phyloP scores from a whole-genome alignment of 2,113 vertebrate genomes.

The Myodes glareolus region DNA sequence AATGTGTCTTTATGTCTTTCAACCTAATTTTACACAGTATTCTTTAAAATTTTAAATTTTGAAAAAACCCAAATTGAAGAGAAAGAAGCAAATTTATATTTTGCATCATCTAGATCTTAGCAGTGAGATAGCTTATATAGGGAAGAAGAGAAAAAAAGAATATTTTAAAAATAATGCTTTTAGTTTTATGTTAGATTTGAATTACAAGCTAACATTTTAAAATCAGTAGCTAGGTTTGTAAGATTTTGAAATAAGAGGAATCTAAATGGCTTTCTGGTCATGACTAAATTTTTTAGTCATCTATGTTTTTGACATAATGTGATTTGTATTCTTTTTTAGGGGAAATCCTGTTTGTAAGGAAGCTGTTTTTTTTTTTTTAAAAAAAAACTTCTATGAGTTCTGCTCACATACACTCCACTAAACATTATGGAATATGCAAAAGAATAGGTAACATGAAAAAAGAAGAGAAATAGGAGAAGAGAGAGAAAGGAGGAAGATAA shows the following conservation, averaged over 20 bases:
- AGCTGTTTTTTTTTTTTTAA: neutral
- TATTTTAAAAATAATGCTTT: neutral
- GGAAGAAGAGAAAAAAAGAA: neutral
- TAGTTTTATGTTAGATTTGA: conserved; percentile 37
- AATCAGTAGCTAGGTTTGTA: conserved; percentile 17
- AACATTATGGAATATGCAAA: neutral
- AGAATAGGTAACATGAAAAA: neutral
- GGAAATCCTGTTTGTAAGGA: conserved; percentile 18
- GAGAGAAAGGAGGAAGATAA: neutral
- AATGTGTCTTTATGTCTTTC: conserved; percentile 44
- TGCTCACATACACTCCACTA: neutral
- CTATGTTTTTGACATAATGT: neutral
- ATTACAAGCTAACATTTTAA: neutral
- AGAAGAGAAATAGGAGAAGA: neutral
- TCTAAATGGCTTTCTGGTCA: neutral
- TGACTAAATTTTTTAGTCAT: conserved; percentile 15
- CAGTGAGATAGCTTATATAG: neutral
- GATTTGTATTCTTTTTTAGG: neutral
- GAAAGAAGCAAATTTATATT: neutral
- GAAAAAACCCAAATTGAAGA: neutral
- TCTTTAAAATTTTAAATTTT: conserved; percentile 39
- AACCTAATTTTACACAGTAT: conserved; percentile 14
- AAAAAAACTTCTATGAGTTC: neutral
- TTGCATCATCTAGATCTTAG: neutral
- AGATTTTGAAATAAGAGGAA: conserved; percentile 33